These are phyloP conservation scores for Sander vitreus DNA, from an alignment of 2,113 vertebrate genomes.

Conservation along the genomic window DNA sequence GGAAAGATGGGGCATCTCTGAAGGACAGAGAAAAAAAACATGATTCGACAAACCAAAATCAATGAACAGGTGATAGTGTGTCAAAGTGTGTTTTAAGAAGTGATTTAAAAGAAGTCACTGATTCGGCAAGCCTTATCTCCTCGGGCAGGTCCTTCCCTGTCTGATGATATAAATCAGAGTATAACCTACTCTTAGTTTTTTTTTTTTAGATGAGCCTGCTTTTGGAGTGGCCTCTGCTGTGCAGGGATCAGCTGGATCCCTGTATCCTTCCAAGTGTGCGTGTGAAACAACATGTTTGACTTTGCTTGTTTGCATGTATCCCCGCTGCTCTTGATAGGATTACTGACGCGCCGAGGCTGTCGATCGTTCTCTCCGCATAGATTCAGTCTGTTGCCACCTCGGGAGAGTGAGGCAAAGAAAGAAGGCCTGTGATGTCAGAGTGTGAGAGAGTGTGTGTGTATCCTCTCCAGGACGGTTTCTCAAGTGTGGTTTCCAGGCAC, in stretches of 20 bases:
- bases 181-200: neutral
- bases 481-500: slow-evolving; percentile 42
- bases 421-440: slow-evolving; percentile 24
- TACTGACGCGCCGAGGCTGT: slow-evolving; percentile 46
- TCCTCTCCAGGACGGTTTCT: slow-evolving; percentile 14
- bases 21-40: too few relatives aligned
- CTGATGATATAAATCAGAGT: neutral
- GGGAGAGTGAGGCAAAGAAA: slow-evolving; percentile 61
- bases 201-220: too few relatives aligned
- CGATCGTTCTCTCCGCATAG: slow-evolving; percentile 72
- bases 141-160: too few relatives aligned
- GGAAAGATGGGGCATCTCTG: too few relatives aligned
- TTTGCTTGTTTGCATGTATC: slow-evolving; percentile 65
- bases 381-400: slow-evolving; percentile 62
- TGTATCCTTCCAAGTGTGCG: slow-evolving; percentile 40
- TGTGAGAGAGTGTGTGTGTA: slow-evolving; percentile 18
- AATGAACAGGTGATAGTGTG: too few relatives aligned
- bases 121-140: too few relatives aligned
- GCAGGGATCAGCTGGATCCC: slow-evolving; percentile 12
- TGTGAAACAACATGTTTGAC: slow-evolving; percentile 53
- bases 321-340: slow-evolving; percentile 67
- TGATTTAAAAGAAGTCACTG: too few relatives aligned
- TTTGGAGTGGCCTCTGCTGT: neutral
- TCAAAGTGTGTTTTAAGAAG: too few relatives aligned
- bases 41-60: too few relatives aligned